These are phyloP conservation scores for Dipodomys stephensi DNA, from an alignment of 2,113 vertebrate species.

Conservation along the genomic window DNA sequence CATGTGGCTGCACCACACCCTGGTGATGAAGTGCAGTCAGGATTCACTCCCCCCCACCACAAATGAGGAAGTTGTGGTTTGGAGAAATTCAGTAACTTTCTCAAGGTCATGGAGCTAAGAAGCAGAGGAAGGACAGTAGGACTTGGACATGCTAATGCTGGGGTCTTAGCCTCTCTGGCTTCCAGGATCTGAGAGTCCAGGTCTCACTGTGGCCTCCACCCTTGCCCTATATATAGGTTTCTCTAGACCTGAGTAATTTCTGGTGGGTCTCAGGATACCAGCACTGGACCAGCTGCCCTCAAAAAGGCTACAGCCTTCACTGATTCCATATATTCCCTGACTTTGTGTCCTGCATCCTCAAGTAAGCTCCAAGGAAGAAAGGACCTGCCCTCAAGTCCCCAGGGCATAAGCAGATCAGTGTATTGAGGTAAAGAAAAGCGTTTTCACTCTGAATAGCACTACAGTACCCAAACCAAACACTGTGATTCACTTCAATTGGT, in stretches of 20 bases:
- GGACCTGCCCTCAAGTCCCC: not conserved
- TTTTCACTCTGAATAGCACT: not conserved
- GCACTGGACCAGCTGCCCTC: not conserved
- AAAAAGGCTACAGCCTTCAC: not conserved
- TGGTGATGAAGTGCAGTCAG: not conserved
- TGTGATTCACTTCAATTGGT: not conserved
- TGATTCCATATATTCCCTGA: not conserved
- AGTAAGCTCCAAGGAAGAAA: not conserved
- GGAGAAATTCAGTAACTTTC: not conserved
- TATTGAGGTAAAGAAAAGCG: not conserved
- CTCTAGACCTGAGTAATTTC: not conserved
- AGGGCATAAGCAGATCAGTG: not conserved
- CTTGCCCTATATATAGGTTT: not conserved
- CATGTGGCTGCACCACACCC: not conserved
- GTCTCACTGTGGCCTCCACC: not conserved
- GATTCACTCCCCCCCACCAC: not conserved
- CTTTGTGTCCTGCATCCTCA: not conserved
- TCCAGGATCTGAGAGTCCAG: not conserved
- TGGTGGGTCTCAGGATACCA: not conserved
- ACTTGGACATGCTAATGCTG: not conserved
- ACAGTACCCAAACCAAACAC: too few relatives aligned
- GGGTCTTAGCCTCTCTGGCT: not conserved
- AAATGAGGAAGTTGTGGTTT: not conserved
- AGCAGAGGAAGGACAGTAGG: not conserved
- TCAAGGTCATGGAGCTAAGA: not conserved